Evolutionary conservation across 1,140 invertebrate species (phyloP).

Genomic region (Diachasmimorpha longicaudata): DNA sequence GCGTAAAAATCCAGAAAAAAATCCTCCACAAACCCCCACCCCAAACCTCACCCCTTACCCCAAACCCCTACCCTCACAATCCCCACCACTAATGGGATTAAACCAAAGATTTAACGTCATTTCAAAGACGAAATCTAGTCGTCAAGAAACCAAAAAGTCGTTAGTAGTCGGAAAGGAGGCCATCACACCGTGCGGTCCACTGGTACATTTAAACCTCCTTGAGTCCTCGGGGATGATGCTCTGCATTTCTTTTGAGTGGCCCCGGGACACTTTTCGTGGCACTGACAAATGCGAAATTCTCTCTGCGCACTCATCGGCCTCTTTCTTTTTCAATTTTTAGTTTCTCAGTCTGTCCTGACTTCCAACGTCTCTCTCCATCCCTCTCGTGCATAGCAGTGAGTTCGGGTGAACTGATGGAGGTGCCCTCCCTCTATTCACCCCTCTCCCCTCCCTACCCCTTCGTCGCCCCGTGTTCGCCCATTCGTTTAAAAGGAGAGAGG

Average conservation of each 20-base stretch:
- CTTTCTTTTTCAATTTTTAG: constrained; percentile 9
- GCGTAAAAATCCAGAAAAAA: background rate
- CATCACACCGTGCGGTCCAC: background rate
- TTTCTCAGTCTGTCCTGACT: background rate
- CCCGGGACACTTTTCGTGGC: constrained; percentile 4
- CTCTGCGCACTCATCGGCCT: background rate
- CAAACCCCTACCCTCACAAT: background rate
- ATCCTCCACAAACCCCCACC: background rate
- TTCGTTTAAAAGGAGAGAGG: background rate
- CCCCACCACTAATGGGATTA: background rate
- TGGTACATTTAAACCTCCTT: background rate
- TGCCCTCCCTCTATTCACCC: no score
- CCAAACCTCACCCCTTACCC: background rate
- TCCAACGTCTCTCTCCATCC: no score
- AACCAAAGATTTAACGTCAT: background rate
- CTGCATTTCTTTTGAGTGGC: constrained; percentile 8
- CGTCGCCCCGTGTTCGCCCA: no score
- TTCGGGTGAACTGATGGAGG: background rate
- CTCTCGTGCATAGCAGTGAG: background rate
- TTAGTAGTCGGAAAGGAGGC: background rate
- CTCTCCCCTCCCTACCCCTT: no score
- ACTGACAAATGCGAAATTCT: constrained; percentile 23
- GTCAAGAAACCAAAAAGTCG: constrained; percentile 8
- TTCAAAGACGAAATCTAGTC: background rate
- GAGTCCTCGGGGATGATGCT: background rate